Evolutionary conservation across 2,888 invertebrate genomes (phyloP).

Genomic region (Notocelia uddmanniana): DNA sequence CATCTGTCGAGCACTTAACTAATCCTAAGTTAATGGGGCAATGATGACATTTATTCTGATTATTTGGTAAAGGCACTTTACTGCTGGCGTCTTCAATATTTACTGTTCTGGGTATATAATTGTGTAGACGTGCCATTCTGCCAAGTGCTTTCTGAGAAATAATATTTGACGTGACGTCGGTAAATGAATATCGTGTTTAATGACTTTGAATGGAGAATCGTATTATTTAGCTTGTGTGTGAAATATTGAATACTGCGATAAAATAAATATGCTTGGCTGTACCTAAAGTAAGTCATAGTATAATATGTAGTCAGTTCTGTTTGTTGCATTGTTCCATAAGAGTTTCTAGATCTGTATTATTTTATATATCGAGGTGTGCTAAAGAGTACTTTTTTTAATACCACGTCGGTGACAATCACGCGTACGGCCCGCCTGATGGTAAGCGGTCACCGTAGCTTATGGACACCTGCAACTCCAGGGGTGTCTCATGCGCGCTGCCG

Average conservation of each 20-base stretch:
- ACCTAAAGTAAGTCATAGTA: neutral
- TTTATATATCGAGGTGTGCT: too few species aligned
- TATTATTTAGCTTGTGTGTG: neutral
- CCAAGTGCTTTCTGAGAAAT: conserved; percentile 37
- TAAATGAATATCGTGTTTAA: conserved; percentile 19
- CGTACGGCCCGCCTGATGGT: too few species aligned
- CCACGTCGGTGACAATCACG: too few species aligned
- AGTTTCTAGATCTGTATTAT: too few species aligned
- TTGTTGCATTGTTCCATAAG: too few species aligned
- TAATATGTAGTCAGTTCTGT: too few species aligned
- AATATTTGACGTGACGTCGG: conserved; percentile 10
- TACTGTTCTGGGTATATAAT: conserved; percentile 34
- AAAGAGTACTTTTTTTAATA: too few species aligned
- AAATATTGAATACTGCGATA: neutral
- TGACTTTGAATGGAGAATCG: conserved; percentile 15
- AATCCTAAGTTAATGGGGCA: neutral
- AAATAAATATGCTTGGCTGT: neutral
- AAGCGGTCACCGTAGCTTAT: too few species aligned
- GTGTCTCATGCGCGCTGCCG: too few species aligned
- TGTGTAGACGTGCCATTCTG: conserved; percentile 37
- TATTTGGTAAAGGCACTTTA: conserved; percentile 17
- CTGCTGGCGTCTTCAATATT: conserved; percentile 36
- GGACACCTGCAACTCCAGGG: too few species aligned
- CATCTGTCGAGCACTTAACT: neutral
- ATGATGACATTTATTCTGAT: conserved; percentile 25